These are phyloP conservation scores for Cyprinodon diabolis DNA, from an alignment of 2,797 vertebrate genomes.

Conservation along the genomic window DNA sequence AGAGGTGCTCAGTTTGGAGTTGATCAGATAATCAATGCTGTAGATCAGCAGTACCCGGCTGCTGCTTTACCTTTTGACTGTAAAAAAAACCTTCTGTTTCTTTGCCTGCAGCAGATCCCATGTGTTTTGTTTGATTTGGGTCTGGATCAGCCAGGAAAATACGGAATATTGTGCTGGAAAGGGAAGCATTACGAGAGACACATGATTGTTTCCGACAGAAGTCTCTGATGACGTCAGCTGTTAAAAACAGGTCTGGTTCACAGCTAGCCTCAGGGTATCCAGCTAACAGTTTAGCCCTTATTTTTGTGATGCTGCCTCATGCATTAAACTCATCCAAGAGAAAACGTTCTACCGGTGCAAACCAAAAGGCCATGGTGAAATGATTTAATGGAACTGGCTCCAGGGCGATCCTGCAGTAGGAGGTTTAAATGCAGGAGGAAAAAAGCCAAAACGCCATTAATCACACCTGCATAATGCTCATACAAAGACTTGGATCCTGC, in stretches of 20 bases:
- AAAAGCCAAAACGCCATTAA: neutral
- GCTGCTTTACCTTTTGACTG: neutral
- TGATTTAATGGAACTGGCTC: neutral
- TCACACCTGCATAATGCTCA: neutral
- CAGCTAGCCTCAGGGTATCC: neutral
- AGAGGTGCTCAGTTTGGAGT: too few relatives aligned
- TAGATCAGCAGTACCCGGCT: too few relatives aligned
- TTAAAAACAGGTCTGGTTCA: neutral
- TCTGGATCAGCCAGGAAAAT: neutral
- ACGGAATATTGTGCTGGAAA: neutral
- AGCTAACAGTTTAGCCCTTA: neutral
- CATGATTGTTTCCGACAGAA: neutral
- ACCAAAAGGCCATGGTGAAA: neutral
- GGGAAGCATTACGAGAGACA: neutral
- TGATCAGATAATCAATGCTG: neutral
- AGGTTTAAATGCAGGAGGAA: neutral
- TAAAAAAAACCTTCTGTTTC: neutral
- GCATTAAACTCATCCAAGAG: neutral
- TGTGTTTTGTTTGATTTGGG: neutral
- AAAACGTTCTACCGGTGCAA: neutral
- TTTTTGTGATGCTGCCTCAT: constrained; percentile 1
- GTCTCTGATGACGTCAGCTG: neutral
- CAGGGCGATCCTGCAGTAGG: neutral
- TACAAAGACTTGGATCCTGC: neutral
- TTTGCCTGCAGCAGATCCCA: neutral